Evolutionary conservation across 2,113 vertebrate genomes (phyloP).

Genomic region (Equus przewalskii): DNA sequence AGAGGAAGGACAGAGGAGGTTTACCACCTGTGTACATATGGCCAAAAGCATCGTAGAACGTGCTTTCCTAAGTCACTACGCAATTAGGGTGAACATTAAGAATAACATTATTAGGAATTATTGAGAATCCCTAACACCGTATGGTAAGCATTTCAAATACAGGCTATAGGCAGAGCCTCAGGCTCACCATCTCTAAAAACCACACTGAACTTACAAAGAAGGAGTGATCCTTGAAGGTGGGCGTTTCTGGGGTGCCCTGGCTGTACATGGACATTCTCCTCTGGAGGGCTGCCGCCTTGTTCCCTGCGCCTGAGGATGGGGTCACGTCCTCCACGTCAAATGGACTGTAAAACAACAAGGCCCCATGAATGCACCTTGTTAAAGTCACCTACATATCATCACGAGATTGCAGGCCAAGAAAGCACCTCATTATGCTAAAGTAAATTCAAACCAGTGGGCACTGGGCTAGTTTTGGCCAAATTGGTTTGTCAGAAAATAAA

Average conservation of each 20-base stretch:
- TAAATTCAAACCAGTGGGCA: neutral
- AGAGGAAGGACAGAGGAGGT: neutral
- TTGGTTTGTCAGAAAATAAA: neutral
- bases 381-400: neutral
- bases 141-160: neutral
- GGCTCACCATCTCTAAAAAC: conserved; percentile 44
- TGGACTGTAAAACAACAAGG: conserved; percentile 88
- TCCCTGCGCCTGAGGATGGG: conserved; percentile 93
- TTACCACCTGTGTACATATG: neutral
- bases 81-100: neutral
- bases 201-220: conserved; percentile 95
- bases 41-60: neutral
- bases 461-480: neutral
- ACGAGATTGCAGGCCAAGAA: fast-evolving
- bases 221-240: conserved; percentile 95
- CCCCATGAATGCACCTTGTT: fast-evolving
- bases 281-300: conserved; percentile 95
- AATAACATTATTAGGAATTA: fast-evolving
- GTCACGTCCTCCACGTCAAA: conserved; percentile 98
- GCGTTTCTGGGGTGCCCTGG: conserved; percentile 98
- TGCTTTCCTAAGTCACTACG: neutral
- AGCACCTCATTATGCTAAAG: no score
- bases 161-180: no score
- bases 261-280: conserved; percentile 97
- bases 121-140: fast-evolving